Evolutionary conservation across 2,113 vertebrate species (phyloP).

Genomic region (Fulmarus glacialis): DNA sequence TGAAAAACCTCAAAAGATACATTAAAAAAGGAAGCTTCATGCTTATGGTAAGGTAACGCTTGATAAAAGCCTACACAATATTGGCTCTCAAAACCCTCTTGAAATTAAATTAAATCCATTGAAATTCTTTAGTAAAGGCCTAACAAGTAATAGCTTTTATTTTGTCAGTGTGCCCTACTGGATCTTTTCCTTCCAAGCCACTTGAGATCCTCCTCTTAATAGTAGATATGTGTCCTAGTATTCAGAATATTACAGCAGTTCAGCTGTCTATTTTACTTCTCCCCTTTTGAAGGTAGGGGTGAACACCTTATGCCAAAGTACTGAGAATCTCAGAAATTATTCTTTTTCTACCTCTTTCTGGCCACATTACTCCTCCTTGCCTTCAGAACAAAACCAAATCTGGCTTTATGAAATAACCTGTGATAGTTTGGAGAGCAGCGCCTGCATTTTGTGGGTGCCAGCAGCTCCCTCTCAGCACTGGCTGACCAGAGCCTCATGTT

Average conservation of each 20-base stretch:
- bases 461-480: not conserved
- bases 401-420: not conserved
- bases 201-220: not conserved
- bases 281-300: not conserved
- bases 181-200: not conserved
- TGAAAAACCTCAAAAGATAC: constrained; percentile 53
- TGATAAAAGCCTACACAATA: constrained; percentile 20
- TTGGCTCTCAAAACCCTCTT: constrained; percentile 31
- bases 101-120: constrained; percentile 62
- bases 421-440: rapidly evolving
- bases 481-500: not conserved
- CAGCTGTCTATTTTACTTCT: not conserved
- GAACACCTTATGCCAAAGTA: not conserved
- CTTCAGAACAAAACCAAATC: not conserved
- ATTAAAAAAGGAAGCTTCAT: constrained; percentile 21
- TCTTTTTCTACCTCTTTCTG: not conserved
- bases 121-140: constrained; percentile 6
- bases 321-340: not conserved
- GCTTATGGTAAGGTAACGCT: constrained; percentile 8
- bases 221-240: not conserved
- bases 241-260: not conserved
- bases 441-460: not conserved
- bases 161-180: not conserved
- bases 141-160: constrained; percentile 22
- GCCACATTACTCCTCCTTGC: not conserved